Conservation (phyloP, 2,797 vertebrate species). For the Antennarius maculatus region DNA sequence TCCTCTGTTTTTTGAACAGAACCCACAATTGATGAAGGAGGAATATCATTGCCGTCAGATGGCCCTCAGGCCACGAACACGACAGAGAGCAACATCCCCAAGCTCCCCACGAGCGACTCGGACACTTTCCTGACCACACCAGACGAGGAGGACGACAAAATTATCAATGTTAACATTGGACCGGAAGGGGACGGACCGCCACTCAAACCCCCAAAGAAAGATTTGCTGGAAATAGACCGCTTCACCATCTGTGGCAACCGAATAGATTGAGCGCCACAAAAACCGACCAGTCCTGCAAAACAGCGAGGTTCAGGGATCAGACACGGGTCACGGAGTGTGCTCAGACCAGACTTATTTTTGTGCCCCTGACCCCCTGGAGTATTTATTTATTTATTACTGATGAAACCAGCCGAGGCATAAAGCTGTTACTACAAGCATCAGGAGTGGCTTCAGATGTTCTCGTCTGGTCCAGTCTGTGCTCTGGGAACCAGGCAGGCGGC, state of each 20-base stretch:
- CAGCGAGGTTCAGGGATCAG: slow-evolving; percentile 63
- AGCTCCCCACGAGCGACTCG: slow-evolving; percentile 88
- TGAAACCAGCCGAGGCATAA: slow-evolving; percentile 68
- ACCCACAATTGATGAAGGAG: slow-evolving; percentile 74
- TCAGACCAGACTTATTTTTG: slow-evolving; percentile 52
- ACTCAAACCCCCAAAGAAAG: slow-evolving; percentile 91
- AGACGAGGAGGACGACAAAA: slow-evolving; percentile 87
- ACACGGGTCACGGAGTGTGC: slow-evolving; percentile 54
- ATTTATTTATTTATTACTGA: slow-evolving; percentile 92
- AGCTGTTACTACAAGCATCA: slow-evolving; percentile 61
- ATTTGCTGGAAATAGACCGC: slow-evolving; percentile 96
- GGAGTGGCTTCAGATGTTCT: slow-evolving; percentile 32
- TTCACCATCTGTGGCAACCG: slow-evolving; percentile 99
- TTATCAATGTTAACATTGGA: slow-evolving; percentile 74
- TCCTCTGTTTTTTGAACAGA: slow-evolving; percentile 68
- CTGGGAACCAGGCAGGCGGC: slow-evolving; percentile 22
- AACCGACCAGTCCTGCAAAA: slow-evolving; percentile 26
- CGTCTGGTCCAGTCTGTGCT: slow-evolving; percentile 36
- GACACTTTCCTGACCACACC: slow-evolving; percentile 96
- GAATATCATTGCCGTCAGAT: slow-evolving; percentile 80
- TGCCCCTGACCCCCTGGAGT: slow-evolving; percentile 71
- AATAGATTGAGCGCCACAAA: slow-evolving; percentile 88
- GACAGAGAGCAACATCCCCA: slow-evolving; percentile 78
- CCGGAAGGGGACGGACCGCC: slow-evolving; percentile 87
- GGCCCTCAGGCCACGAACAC: slow-evolving; percentile 80